Conservation (phyloP, 2,113 vertebrate genomes). For the cattle (Bos taurus) region ARS-UCD2.0 NC_037329.1:82620501-82621000, state of each 20-base stretch:
- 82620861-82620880: neutral
- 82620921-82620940: neutral
- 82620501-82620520: neutral
- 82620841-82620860: neutral
- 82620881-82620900: neutral
- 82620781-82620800: neutral
- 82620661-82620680: neutral
- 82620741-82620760: neutral
- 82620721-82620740: neutral
- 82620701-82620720: neutral
- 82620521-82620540: neutral
- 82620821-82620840: neutral
- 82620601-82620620: neutral
- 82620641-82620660: neutral
- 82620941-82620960: neutral
- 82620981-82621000: neutral
- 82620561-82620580: neutral
- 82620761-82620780: neutral
- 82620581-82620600: neutral
- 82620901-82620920: neutral
- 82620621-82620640: neutral
- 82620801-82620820: neutral
- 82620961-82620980: neutral
- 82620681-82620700: neutral
- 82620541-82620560: neutral